Evolutionary conservation across 2,888 invertebrate species (phyloP).

Genomic region (Julus scandinavius): DNA sequence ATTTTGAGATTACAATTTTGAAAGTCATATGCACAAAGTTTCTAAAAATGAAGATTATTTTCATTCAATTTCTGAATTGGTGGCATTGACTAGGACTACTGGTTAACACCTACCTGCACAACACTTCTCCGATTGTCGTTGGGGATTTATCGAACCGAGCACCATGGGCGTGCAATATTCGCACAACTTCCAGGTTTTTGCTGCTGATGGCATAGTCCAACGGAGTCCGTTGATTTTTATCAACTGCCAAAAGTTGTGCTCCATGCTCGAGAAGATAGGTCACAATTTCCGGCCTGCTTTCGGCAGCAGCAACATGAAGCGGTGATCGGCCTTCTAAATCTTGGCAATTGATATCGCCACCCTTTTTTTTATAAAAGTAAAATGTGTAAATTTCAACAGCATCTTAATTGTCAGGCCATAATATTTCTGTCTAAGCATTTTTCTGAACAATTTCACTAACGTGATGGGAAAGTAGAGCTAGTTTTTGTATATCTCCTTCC

Average conservation of each 20-base stretch:
- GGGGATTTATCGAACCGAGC: background rate
- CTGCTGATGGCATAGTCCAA: background rate
- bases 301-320: conserved; percentile 21
- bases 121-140: background rate
- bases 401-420: too few relatives aligned
- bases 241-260: background rate
- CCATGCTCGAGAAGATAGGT: conserved; percentile 24
- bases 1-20: too few relatives aligned
- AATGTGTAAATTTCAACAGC: too few relatives aligned
- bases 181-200: background rate
- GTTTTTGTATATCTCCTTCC: background rate
- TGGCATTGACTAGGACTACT: too few relatives aligned
- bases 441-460: background rate
- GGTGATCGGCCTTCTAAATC: conserved; percentile 23
- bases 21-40: too few relatives aligned
- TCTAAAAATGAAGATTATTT: too few relatives aligned
- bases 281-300: background rate
- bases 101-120: background rate
- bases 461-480: background rate
- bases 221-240: background rate
- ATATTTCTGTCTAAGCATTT: too few relatives aligned
- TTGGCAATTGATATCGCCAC: background rate
- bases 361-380: background rate
- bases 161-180: background rate
- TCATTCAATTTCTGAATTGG: too few relatives aligned